Percentiles rank a stretch among this genome's conserved stretches.
Evolutionary conservation across 37 sponge, comb jelly and placozoan genomes (phyloP).

Genomic region (Aplysina aerophoba): DNA sequence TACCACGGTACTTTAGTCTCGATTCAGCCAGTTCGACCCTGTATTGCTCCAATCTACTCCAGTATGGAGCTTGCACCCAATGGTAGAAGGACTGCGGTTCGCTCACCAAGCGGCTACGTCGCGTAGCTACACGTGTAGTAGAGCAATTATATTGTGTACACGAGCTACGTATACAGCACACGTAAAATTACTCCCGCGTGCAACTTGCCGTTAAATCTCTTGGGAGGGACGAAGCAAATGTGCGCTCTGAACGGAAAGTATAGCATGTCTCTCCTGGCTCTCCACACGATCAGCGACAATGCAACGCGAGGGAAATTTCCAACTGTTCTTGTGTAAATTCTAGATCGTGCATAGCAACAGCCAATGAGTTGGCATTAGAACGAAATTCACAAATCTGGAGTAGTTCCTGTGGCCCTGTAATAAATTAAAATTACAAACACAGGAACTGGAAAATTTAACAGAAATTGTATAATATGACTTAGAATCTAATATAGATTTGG

Average conservation of each 20-base stretch:
- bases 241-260: background rate
- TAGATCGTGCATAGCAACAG: too few species aligned
- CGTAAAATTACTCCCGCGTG: too few species aligned
- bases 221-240: constrained; percentile 19
- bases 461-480: background rate
- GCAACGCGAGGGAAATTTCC: too few species aligned
- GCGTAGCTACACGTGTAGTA: background rate
- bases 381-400: too few species aligned
- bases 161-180: too few species aligned
- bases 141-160: too few species aligned
- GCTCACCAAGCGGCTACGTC: background rate
- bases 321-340: too few species aligned
- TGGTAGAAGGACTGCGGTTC: constrained; percentile 14
- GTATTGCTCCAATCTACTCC: constrained; percentile 11
- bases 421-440: too few species aligned
- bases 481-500: constrained; percentile 36
- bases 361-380: too few species aligned
- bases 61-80: constrained; percentile 19
- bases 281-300: too few species aligned
- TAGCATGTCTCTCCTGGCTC: too few species aligned
- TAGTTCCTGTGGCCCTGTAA: too few species aligned
- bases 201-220: background rate
- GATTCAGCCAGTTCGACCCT: background rate
- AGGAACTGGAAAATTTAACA: background rate
- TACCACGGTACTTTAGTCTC: background rate